Percentiles rank a stretch among this genome's conserved stretches.
Conservation (phyloP, 2,797 vertebrate genomes). For the Etheostoma perlongum region DNA sequence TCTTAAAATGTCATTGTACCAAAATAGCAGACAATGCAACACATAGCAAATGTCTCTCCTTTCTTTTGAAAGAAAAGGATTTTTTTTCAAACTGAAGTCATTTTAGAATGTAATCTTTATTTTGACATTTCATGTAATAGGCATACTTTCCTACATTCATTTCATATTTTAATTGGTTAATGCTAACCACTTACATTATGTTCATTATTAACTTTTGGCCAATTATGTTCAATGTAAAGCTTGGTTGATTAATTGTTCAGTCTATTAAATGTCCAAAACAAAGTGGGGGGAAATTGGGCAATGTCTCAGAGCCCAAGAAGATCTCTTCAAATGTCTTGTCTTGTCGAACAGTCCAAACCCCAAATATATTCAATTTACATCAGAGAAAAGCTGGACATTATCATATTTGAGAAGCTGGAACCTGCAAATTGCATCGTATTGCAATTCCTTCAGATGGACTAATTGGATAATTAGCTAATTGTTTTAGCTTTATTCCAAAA, state of each 20-base stretch:
- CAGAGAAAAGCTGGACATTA: neutral
- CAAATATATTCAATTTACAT: neutral
- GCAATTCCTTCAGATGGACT: neutral
- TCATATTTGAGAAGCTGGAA: neutral
- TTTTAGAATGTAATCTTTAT: constrained; percentile 1
- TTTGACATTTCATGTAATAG: constrained; percentile 1
- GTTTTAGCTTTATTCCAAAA: neutral
- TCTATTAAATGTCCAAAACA: neutral
- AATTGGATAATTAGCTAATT: neutral
- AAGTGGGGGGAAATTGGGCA: neutral
- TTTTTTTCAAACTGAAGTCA: neutral
- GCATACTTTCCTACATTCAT: neutral
- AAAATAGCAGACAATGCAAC: constrained; percentile 19
- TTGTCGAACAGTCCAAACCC: neutral
- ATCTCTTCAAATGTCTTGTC: constrained; percentile 3
- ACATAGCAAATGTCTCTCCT: constrained; percentile 11
- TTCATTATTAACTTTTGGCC: neutral
- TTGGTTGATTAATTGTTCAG: neutral
- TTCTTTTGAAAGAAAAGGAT: constrained; percentile 4
- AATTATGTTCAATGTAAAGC: neutral
- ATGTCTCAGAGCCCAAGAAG: neutral
- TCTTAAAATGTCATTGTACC: constrained; percentile 31
- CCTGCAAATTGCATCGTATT: too few species aligned
- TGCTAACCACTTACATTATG: neutral
- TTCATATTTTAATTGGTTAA: neutral